Evolutionary conservation across 2,888 invertebrate genomes (phyloP).

Genomic region (Elmis aenea): DNA sequence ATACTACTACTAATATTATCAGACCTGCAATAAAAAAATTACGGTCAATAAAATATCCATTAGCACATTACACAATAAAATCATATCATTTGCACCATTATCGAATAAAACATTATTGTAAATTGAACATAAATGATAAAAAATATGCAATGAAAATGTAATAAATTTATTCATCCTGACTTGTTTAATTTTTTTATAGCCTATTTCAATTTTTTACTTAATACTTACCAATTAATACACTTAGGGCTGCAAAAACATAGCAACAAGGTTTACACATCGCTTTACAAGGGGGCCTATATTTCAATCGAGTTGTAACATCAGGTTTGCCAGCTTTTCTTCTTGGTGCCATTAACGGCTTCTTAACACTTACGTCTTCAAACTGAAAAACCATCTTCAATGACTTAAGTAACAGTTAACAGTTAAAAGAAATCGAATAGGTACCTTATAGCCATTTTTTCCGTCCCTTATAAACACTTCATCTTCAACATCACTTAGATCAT

Average conservation of each 20-base stretch:
- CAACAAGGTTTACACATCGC: constrained; percentile 61
- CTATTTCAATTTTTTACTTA: no score
- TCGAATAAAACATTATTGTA: no score
- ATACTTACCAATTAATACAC: constrained; percentile 53
- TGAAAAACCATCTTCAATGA: constrained; percentile 38
- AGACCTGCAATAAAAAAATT: constrained; percentile 46
- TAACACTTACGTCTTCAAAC: constrained; percentile 64
- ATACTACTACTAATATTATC: constrained; percentile 58
- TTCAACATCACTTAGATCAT: constrained; percentile 68
- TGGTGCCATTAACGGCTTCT: constrained; percentile 70
- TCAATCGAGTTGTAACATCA: constrained; percentile 49
- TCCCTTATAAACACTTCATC: constrained; percentile 74
- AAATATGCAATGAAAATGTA: neutral
- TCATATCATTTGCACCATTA: no score
- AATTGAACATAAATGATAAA: no score
- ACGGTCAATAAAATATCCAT: neutral
- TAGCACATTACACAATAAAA: no score
- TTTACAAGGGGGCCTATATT: constrained; percentile 53
- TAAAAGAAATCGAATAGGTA: constrained; percentile 32
- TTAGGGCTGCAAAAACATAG: constrained; percentile 58
- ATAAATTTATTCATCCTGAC: neutral
- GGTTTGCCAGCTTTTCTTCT: constrained; percentile 54
- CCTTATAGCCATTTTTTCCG: constrained; percentile 60
- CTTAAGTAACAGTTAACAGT: neutral
- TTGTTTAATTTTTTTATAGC: no score